Base-by-base conservation (phyloP, 2,113 vertebrate genomes). In the Bombycilla garrulus region DNA sequence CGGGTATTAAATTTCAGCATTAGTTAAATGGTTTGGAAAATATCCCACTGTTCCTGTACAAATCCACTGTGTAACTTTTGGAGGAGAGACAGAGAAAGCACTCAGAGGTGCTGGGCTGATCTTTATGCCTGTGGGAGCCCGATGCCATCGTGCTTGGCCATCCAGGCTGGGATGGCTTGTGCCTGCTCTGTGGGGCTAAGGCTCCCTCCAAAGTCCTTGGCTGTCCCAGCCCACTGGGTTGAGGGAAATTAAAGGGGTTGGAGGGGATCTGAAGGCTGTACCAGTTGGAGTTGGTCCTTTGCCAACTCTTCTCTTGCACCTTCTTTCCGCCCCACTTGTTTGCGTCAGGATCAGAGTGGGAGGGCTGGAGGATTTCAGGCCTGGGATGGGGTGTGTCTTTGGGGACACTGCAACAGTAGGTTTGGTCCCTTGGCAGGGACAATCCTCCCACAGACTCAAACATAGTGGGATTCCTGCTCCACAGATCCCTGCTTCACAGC, bases 11-110 rank as follows among this genome's bases (percentile, higher is more conserved):
- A 84, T 97, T 96, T 97, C 96, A 92, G 82, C 85, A 28, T 96
- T 92, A 76, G 92, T 93, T 82, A 95, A 96, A 95, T 80, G 83
- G 81, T 87, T 97, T 97, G 97, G 95, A 97, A 93, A 61, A 65
- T 14, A 12, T 96, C 93, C 95, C 88, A 77, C 91, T 91, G 95
- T 90, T 93, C 60, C 71, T 94, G 76, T 97, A n/a, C 92, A 92
- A 96, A 64, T 76, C 80, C 72, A 85, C 91, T 91, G 93, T 90
- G 91, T 93, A 84, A 92, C 51, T 15, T 78, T 97, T 97, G 94
- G 95, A 96, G 80, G 80, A n/a, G 87, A 90, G 92, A 92, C 91
- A 95, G 91, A 94, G 94, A 51, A 85, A 45, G 62, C 80, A 81
- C 86, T 90, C 45, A 71, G 95, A 90, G 76, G 51, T 23, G 4